A percentile compares a stretch with the other conserved stretches of the same genome.
Evolutionary conservation across 92 coral and sea anemone genomes (phyloP).

Genomic region (Hydrozoanthus gracilis): DNA sequence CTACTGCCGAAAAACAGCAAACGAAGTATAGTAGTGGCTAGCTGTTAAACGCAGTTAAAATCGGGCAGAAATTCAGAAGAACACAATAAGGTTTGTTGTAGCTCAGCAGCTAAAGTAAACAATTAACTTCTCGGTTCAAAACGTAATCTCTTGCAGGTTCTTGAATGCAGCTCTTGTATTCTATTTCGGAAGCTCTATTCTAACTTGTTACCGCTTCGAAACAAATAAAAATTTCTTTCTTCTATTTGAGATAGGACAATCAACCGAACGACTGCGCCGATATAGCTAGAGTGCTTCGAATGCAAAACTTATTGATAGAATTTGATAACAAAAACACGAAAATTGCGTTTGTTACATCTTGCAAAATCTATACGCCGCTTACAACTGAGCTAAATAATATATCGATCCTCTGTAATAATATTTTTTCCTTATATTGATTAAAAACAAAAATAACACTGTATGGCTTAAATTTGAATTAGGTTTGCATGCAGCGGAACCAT

Average conservation of each 20-base stretch:
- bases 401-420: no score
- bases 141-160: background rate
- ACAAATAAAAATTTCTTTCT: background rate
- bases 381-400: no score
- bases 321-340: background rate
- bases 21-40: no score
- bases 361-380: background rate
- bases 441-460: no score
- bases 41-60: background rate
- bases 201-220: background rate
- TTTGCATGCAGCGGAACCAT: no score
- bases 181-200: background rate
- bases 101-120: background rate
- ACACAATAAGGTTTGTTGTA: background rate
- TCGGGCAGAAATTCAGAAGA: background rate
- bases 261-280: no score
- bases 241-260: background rate
- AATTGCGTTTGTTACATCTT: background rate
- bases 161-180: background rate
- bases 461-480: no score
- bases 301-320: no score
- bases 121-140: background rate
- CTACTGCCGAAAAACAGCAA: no score
- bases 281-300: no score
- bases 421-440: no score